Conservation (phyloP, 2,113 vertebrate species). For the rabbit (Oryctolagus cuniculus) region mOryCun1.1 NC_091445.1:48930001-48930500, state of each 20-base stretch:
- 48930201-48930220: background rate
- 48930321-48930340: fast-evolving
- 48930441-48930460: background rate
- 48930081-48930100: background rate
- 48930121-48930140: background rate
- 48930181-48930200: background rate
- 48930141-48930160: background rate
- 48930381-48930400: background rate
- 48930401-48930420: background rate
- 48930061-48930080: background rate
- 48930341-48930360: background rate
- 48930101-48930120: background rate
- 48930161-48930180: background rate
- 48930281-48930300: background rate
- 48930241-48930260: background rate
- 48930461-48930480: no score
- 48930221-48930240: no score
- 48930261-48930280: background rate
- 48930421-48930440: background rate
- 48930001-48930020: background rate
- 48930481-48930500: background rate
- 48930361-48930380: fast-evolving
- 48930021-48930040: background rate
- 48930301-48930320: background rate
- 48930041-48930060: background rate